Conservation (phyloP, 2,797 vertebrate species). For the Nothura maculosa region DNA sequence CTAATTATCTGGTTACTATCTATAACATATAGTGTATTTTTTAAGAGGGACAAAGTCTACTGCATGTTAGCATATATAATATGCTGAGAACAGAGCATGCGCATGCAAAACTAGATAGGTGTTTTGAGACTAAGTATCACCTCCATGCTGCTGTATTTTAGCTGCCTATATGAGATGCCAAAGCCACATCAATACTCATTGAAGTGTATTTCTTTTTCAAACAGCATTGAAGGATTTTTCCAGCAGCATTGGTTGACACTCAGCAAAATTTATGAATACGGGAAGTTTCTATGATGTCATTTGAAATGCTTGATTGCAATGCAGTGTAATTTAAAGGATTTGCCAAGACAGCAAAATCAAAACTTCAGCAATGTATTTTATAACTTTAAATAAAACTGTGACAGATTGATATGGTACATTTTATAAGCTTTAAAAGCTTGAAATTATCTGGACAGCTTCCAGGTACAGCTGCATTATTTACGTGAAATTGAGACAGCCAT, state of each 20-base stretch:
- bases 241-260: constrained; percentile 45
- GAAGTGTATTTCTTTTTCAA: background rate
- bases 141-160: constrained; percentile 16
- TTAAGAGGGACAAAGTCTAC: background rate
- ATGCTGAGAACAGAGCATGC: background rate
- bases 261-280: constrained; percentile 35
- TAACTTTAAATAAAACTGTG: constrained; percentile 66
- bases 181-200: constrained; percentile 2
- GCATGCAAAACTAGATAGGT: background rate
- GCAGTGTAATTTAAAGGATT: constrained; percentile 60
- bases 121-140: constrained; percentile 3
- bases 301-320: constrained; percentile 66
- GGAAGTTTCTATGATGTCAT: constrained; percentile 63
- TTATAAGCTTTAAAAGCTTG: constrained; percentile 66
- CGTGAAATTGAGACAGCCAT: constrained; percentile 39
- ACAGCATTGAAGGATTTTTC: background rate
- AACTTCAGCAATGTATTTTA: constrained; percentile 42
- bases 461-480: constrained; percentile 60
- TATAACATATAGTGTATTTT: background rate
- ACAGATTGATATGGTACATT: constrained; percentile 55
- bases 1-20: background rate
- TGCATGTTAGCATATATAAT: background rate
- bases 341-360: constrained; percentile 67
- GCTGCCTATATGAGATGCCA: constrained; percentile 13
- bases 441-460: constrained; percentile 58